phyloP scores from a whole-genome alignment of 2,113 vertebrate genomes.

The Gasterosteus nipponicus region DNA sequence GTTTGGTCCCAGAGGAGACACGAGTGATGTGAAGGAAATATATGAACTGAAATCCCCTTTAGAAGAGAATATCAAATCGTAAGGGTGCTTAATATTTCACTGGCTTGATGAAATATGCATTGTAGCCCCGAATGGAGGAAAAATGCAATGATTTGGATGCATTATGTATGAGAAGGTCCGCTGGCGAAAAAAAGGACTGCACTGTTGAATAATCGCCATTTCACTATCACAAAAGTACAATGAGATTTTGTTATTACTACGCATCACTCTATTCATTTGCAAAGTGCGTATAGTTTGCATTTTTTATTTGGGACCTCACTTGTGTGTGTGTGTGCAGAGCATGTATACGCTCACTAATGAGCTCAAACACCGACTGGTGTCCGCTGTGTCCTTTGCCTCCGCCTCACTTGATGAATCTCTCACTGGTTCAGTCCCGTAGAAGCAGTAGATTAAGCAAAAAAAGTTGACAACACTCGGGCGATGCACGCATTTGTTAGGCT shows the following conservation, averaged over 20 bases:
- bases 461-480: constrained; percentile 1
- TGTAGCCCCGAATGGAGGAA: constrained; percentile 76
- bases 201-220: constrained; percentile 76
- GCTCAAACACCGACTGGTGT: constrained; percentile 26
- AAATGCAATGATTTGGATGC: constrained; percentile 80
- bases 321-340: constrained; percentile 12
- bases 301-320: constrained; percentile 52
- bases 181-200: constrained; percentile 78
- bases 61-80: constrained; percentile 80
- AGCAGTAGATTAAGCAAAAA: constrained; percentile 12
- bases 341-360: constrained; percentile 62
- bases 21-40: constrained; percentile 51
- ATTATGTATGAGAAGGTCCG: constrained; percentile 76
- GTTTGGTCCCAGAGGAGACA: constrained; percentile 34
- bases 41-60: constrained; percentile 63
- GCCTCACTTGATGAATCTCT: constrained; percentile 40
- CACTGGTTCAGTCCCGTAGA: constrained; percentile 25
- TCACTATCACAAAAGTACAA: constrained; percentile 67
- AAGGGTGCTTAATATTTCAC: constrained; percentile 81
- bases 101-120: constrained; percentile 81
- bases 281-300: constrained; percentile 58
- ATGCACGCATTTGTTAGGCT: constrained; percentile 49
- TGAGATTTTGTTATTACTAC: constrained; percentile 69
- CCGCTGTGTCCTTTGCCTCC: constrained; percentile 31
- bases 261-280: constrained; percentile 72